Conservation (phyloP, 2,888 invertebrate species). For the Rotaria macrura region DNA sequence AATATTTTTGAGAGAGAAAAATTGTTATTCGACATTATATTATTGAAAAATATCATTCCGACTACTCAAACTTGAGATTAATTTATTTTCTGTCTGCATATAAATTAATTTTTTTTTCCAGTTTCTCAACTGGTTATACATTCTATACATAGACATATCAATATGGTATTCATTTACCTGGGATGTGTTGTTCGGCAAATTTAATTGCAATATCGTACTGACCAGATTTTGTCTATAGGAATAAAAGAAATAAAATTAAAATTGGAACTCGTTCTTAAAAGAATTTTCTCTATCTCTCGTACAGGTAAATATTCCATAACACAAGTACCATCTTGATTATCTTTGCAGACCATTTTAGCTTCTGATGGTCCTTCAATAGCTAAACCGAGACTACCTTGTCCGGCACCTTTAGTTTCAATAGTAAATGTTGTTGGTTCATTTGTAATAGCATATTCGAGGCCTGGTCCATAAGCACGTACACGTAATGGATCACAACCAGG, state of each 20-base stretch:
- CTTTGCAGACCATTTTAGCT: slow-evolving; percentile 70
- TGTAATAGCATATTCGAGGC: slow-evolving; percentile 63
- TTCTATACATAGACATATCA: neutral
- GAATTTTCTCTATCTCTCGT: too few species aligned
- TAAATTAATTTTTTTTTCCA: too few species aligned
- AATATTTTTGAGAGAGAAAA: too few species aligned
- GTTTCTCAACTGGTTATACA: too few species aligned
- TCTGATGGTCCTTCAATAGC: slow-evolving; percentile 72
- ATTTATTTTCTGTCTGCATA: too few species aligned
- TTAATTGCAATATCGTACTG: slow-evolving; percentile 72
- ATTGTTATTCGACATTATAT: too few species aligned
- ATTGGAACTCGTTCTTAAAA: too few species aligned
- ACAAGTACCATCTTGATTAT: slow-evolving; percentile 74
- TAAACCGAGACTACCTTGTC: slow-evolving; percentile 67
- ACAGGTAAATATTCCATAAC: slow-evolving; percentile 67
- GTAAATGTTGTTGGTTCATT: slow-evolving; percentile 64
- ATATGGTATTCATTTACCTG: slow-evolving; percentile 43
- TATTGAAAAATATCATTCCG: too few species aligned
- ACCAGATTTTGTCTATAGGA: slow-evolving; percentile 40
- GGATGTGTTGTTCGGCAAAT: slow-evolving; percentile 71
- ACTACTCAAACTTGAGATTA: too few species aligned
- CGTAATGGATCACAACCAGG: slow-evolving; percentile 67
- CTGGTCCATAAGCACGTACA: slow-evolving; percentile 68
- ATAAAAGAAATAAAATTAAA: too few species aligned
- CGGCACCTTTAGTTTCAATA: slow-evolving; percentile 67